Evolutionary conservation across 2,888 invertebrate genomes (phyloP).

Genomic region (Polydrusus pterygomalis): DNA sequence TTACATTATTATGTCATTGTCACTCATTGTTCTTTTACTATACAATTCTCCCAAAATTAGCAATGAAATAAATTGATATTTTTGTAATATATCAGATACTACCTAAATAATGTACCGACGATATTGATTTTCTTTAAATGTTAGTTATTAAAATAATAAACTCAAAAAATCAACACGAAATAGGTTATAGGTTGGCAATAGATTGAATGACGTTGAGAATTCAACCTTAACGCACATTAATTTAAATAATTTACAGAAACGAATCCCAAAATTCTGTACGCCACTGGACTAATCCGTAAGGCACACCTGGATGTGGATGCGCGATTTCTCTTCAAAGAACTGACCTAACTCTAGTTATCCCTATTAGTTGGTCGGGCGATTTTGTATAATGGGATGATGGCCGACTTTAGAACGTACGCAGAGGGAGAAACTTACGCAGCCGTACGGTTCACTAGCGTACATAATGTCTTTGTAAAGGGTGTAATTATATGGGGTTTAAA

Average conservation of each 20-base stretch:
- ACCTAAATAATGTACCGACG: no score
- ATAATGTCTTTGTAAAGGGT: constrained; percentile 30
- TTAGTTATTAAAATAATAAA: no score
- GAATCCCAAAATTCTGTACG: constrained; percentile 34
- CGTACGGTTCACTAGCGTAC: constrained; percentile 33
- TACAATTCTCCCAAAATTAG: no score
- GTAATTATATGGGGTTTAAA: constrained; percentile 36
- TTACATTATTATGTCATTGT: no score
- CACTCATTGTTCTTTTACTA: no score
- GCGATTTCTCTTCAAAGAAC: constrained; percentile 69
- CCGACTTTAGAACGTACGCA: constrained; percentile 59
- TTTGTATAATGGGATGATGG: constrained; percentile 66
- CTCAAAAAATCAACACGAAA: no score
- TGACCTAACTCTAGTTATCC: constrained; percentile 73
- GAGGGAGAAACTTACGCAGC: constrained; percentile 21
- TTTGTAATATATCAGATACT: no score
- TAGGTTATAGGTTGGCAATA: no score
- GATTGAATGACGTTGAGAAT: no score
- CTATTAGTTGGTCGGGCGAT: constrained; percentile 70
- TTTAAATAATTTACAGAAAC: not conserved
- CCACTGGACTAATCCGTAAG: constrained; percentile 48
- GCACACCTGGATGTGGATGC: constrained; percentile 67
- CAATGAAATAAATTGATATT: no score
- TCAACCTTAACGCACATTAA: not conserved
- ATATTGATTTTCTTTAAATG: no score